Percentiles rank a stretch among this genome's conserved stretches.
Evolutionary conservation across 2,797 vertebrate genomes (phyloP).

Genomic region (Lutjanus campechanus): DNA sequence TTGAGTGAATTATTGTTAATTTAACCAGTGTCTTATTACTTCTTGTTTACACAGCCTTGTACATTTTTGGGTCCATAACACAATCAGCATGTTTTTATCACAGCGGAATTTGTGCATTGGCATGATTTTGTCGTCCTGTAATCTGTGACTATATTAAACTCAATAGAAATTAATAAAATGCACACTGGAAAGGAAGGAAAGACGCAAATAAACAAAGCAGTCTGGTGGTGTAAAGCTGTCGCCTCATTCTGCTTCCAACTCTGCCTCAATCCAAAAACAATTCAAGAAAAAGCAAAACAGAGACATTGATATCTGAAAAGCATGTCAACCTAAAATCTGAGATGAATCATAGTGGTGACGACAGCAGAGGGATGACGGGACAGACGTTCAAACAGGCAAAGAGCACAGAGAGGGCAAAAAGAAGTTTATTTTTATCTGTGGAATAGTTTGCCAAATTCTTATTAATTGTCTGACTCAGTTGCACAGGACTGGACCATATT

Average conservation of each 20-base stretch:
- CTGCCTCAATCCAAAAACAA: conserved; percentile 1
- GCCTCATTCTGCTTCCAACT: conserved; percentile 29
- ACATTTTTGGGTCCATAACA: conserved; percentile 5
- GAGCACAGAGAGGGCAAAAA: not conserved
- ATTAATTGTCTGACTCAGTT: not conserved
- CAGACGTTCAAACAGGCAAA: conserved; percentile 7
- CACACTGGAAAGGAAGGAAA: conserved; percentile 16
- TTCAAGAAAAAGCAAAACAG: not conserved
- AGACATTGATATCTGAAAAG: conserved; percentile 33
- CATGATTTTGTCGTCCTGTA: conserved; percentile 37
- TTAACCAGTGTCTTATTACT: conserved; percentile 34
- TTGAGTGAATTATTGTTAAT: conserved; percentile 36
- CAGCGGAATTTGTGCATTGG: conserved; percentile 27
- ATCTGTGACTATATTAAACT: conserved; percentile 46
- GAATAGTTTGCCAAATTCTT: not conserved
- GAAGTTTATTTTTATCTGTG: conserved; percentile 19
- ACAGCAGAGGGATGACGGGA: conserved; percentile 10
- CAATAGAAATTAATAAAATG: conserved; percentile 45
- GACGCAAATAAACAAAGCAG: conserved; percentile 39
- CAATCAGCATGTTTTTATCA: conserved; percentile 38
- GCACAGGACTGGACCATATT: not conserved
- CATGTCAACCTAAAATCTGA: conserved; percentile 5
- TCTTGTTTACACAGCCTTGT: conserved; percentile 32
- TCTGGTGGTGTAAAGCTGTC: conserved; percentile 30
- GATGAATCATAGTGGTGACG: conserved; percentile 23